Conservation (phyloP, 2,113 vertebrate genomes). For the Copsychus sechellarum region DNA sequence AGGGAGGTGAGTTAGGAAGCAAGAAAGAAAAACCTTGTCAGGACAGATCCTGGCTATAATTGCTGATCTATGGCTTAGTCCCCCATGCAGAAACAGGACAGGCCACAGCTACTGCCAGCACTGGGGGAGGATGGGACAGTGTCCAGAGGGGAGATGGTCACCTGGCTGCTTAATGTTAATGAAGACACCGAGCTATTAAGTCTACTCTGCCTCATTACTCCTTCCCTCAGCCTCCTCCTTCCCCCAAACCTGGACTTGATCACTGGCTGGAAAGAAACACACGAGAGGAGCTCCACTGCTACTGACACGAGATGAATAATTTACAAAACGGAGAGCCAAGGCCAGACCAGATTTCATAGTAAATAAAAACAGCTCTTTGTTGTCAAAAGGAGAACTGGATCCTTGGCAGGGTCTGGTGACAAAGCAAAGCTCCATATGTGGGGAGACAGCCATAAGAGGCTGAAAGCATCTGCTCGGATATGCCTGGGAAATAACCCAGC, state of each 20-base stretch:
- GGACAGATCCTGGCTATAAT: not conserved
- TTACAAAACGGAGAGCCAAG: not conserved
- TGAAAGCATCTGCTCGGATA: conserved; percentile 7
- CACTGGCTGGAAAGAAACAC: not conserved
- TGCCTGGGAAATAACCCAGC: not conserved
- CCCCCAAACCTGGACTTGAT: not conserved
- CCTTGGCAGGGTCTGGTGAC: conserved; percentile 41
- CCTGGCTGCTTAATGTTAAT: not conserved
- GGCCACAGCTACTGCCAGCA: not conserved
- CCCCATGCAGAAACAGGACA: not conserved
- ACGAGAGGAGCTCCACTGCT: not conserved
- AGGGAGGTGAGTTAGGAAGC: not conserved
- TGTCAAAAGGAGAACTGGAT: conserved; percentile 19
- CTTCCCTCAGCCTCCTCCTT: fast-evolving
- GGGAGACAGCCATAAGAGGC: not conserved
- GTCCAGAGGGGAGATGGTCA: not conserved
- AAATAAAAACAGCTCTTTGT: conserved; percentile 56
- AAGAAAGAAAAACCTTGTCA: not conserved
- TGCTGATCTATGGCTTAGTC: not conserved
- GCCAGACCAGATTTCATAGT: conserved; percentile 21
- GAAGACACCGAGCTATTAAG: not conserved
- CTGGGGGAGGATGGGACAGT: not conserved
- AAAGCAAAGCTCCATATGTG: conserved; percentile 40
- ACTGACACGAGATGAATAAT: not conserved
- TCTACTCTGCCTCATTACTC: not conserved